Percentiles rank a stretch among this genome's conserved stretches.
These are phyloP conservation scores for Muscina levida DNA, from an alignment of 2,888 invertebrate genomes.

Conservation along the genomic window DNA sequence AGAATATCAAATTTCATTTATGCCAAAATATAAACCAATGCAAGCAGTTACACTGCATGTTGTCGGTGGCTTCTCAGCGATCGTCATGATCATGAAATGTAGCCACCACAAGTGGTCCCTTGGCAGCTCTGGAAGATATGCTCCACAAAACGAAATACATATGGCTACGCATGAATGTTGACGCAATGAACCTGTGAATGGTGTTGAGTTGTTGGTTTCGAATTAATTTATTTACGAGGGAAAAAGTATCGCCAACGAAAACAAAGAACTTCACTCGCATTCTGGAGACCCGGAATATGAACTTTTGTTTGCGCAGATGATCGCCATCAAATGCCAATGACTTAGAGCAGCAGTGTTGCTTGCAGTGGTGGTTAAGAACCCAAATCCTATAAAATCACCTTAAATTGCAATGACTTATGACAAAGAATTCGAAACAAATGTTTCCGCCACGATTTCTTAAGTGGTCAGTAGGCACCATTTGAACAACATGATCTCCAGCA, in stretches of 20 bases:
- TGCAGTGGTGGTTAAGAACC: background rate
- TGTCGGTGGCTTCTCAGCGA: background rate
- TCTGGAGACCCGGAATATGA: conserved; percentile 11
- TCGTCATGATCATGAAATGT: background rate
- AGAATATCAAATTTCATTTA: conserved; percentile 56
- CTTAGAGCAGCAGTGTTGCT: background rate
- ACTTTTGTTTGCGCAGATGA: background rate
- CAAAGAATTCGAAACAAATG: conserved; percentile 69
- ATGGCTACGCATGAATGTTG: background rate
- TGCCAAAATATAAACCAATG: conserved; percentile 28
- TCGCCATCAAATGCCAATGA: background rate
- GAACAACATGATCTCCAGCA: conserved; percentile 49
- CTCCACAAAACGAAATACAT: background rate
- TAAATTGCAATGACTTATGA: conserved; percentile 67
- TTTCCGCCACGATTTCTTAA: conserved; percentile 64
- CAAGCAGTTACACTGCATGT: conserved; percentile 16
- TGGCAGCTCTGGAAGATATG: background rate
- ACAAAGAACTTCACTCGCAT: conserved; percentile 18
- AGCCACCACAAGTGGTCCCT: conserved; percentile 8
- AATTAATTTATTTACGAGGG: conserved; percentile 62
- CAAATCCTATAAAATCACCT: conserved; percentile 38
- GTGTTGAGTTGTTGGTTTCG: conserved; percentile 66
- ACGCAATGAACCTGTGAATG: conserved; percentile 52
- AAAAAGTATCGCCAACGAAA: conserved; percentile 1
- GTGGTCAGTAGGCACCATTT: conserved; percentile 51